Conservation (phyloP, 2,113 vertebrate genomes). For the Datnioides undecimradiatus region DNA sequence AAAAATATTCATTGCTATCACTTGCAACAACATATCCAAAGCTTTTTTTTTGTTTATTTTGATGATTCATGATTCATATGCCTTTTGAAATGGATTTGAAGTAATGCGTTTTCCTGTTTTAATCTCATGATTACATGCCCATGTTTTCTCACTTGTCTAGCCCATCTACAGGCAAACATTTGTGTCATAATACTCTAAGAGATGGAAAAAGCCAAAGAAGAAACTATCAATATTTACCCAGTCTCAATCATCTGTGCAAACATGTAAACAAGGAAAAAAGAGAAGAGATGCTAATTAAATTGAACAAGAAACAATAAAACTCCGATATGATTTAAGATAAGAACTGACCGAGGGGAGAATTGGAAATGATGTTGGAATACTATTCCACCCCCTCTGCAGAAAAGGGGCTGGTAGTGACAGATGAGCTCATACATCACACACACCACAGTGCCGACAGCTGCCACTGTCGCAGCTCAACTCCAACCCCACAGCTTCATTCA, state of each 20-base stretch:
- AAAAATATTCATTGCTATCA: conserved; percentile 23
- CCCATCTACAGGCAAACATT: conserved; percentile 43
- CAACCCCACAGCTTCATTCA: conserved; percentile 71
- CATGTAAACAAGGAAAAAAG: conserved; percentile 14
- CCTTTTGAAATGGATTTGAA: conserved; percentile 43
- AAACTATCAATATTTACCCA: conserved; percentile 34
- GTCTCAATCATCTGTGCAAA: conserved; percentile 41
- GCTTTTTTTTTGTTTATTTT: conserved; percentile 8
- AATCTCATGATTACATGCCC: conserved; percentile 40
- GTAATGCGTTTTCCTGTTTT: conserved; percentile 41
- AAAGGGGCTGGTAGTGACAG: conserved; percentile 52
- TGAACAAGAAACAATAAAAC: conserved; percentile 44
- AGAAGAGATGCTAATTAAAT: conserved; percentile 39
- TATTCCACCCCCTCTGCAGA: conserved; percentile 49
- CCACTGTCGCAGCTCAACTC: conserved; percentile 73
- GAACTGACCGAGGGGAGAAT: conserved; percentile 36
- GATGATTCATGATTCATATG: conserved; percentile 40
- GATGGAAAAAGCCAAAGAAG: conserved; percentile 10
- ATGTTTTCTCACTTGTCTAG: conserved; percentile 51
- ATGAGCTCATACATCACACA: conserved; percentile 80
- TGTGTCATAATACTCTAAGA: conserved; percentile 35
- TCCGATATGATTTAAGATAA: conserved; percentile 31
- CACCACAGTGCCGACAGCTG: conserved; percentile 78
- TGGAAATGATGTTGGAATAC: conserved; percentile 64
- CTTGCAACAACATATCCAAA: conserved; percentile 22